Evolutionary conservation across 2,797 vertebrate genomes (phyloP), one percentile per base, ranked within the genome.

Genomic region (Chloroceryle inda): DNA sequence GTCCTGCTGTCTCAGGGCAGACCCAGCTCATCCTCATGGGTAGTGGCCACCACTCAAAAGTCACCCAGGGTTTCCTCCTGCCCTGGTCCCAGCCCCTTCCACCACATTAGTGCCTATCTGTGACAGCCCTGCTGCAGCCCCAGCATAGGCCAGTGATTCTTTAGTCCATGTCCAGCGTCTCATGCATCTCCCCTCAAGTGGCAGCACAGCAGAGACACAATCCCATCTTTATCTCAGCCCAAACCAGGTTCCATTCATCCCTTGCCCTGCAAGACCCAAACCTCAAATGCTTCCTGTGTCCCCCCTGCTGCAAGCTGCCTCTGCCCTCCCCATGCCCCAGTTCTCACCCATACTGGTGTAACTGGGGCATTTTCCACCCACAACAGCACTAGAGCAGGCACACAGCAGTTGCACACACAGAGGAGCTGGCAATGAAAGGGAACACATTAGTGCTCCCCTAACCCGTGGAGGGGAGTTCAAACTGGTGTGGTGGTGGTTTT

Each of bases 381-480:
- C 24, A 38, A 21, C 2, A 0, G 20, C 37, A 18, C 71, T 1
- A 4, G 55, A 67, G 64, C 7, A 2, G 49, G 42, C 33, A 40
- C 40, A 13, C 1, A 3, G 26, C 0, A 0, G 50, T 86, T 35
- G 58, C 61, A 59, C 0, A 0, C 83, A 64, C 1, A 2, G 29
- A 68, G 59, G 21, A 85, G 58, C 38, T 9, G 2, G 47, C 53
- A 78, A 53, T 13, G 29, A 50, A 67, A 22, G 6, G 52, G 29
- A 85, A 56, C 11, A 4, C 5, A 45, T 58, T 74, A 78, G 58
- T 38, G 67, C 45, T 81, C 63, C 64, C 44, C 31, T 40, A 84
- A 64, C 63, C 67, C 47, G 13, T 8, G 9, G 74, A 76, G 33
- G 35, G 85, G 35, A 96, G 59, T 82, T 93, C 82, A 91, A 72